These are phyloP conservation scores for Cepaea nemoralis DNA, from an alignment of 1,140 invertebrate genomes.

Conservation along the genomic window DNA sequence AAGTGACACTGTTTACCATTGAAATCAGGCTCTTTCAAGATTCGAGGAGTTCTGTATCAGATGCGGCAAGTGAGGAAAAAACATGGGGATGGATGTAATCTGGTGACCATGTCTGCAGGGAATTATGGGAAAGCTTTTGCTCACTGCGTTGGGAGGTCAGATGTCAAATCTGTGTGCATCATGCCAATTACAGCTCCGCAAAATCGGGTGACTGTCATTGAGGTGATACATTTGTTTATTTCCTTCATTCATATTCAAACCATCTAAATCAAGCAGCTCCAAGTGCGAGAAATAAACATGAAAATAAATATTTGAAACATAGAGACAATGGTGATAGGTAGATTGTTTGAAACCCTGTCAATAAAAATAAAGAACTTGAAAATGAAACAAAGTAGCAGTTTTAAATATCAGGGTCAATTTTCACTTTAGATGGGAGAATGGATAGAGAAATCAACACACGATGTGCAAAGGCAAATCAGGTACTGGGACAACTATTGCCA, in stretches of 20 bases:
- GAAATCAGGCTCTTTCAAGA: slow-evolving; percentile 64
- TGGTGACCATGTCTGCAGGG: slow-evolving; percentile 67
- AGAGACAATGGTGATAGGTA: too few species aligned
- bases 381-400: too few species aligned
- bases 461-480: too few species aligned
- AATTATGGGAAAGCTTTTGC: slow-evolving; percentile 70
- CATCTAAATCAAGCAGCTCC: too few species aligned
- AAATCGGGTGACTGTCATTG: slow-evolving; percentile 56
- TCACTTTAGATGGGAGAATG: too few species aligned
- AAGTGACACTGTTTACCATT: neutral
- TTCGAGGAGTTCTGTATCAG: slow-evolving; percentile 64
- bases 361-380: too few species aligned
- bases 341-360: too few species aligned
- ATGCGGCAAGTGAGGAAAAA: slow-evolving; percentile 54
- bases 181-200: slow-evolving; percentile 64
- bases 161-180: slow-evolving; percentile 55
- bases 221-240: slow-evolving; percentile 50
- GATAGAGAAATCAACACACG: too few species aligned
- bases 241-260: neutral
- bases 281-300: too few species aligned
- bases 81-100: slow-evolving; percentile 43
- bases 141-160: slow-evolving; percentile 49
- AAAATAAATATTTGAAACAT: too few species aligned
- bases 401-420: too few species aligned
- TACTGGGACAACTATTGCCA: too few species aligned